Conservation (phyloP, 2,113 vertebrate species). For the Theristicus caerulescens region DNA sequence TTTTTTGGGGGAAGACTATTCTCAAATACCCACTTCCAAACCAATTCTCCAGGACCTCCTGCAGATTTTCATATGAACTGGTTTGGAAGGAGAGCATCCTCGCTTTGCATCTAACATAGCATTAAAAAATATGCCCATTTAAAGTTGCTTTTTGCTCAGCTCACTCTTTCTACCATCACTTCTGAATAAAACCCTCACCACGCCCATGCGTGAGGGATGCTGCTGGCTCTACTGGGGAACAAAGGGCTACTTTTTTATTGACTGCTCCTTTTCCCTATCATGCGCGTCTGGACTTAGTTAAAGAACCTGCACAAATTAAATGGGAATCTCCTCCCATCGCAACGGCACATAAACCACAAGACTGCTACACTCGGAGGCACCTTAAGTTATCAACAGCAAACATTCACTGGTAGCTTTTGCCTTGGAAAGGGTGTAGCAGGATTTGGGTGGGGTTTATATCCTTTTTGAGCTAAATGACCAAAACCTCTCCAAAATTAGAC, state of each 20-base stretch:
- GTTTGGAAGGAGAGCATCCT: neutral
- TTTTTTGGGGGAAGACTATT: neutral
- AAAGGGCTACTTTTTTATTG: neutral
- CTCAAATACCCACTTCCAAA: neutral
- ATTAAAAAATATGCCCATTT: neutral
- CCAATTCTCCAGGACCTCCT: neutral
- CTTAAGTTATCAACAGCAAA: neutral
- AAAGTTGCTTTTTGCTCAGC: neutral
- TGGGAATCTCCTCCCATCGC: accelerated
- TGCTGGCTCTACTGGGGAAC: accelerated
- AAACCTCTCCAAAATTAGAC: neutral
- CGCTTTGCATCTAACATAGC: neutral
- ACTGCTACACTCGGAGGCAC: neutral
- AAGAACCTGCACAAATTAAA: neutral
- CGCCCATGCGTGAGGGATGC: accelerated
- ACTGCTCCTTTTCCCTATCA: neutral
- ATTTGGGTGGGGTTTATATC: neutral
- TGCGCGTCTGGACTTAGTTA: neutral
- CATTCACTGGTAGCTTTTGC: neutral
- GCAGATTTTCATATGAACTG: neutral
- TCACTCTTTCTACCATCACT: neutral
- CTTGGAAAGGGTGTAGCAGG: neutral
- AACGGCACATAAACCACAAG: neutral
- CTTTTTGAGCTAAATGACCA: neutral
- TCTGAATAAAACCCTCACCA: neutral